Evolutionary conservation across 2,797 vertebrate species (phyloP).

Genomic region (Balearica regulorum): DNA sequence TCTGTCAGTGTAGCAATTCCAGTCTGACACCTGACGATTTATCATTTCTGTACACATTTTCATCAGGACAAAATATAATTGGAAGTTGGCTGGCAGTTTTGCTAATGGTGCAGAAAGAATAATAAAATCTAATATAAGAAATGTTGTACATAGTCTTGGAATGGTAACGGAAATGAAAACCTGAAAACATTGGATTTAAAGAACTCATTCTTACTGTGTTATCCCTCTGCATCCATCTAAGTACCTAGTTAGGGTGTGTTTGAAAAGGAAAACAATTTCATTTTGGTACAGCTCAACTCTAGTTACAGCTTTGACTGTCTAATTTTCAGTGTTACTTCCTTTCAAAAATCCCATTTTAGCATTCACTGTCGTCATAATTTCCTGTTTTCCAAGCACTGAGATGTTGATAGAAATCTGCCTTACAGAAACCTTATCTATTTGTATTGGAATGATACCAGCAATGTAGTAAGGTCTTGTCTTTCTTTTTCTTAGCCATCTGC

Average conservation of each 20-base stretch:
- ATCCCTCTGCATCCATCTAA: background rate
- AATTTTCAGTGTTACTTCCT: background rate
- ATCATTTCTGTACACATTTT: background rate
- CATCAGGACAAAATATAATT: background rate
- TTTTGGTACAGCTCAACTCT: background rate
- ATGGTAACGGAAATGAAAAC: background rate
- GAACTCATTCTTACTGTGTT: background rate
- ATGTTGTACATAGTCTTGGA: background rate
- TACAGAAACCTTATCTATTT: background rate
- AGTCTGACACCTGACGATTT: background rate
- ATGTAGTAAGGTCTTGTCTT: background rate
- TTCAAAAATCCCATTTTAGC: background rate
- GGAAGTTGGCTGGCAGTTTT: background rate
- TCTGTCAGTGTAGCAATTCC: background rate
- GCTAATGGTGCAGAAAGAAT: background rate
- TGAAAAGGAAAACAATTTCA: background rate
- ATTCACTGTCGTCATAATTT: background rate
- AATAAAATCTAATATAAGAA: background rate
- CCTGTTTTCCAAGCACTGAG: background rate
- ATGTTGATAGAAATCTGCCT: background rate
- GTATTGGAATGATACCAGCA: background rate
- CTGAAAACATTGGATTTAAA: background rate
- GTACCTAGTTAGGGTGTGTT: background rate
- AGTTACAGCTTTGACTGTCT: background rate
- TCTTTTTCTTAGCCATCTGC: conserved; percentile 18